Evolutionary conservation across 2,113 vertebrate genomes (phyloP).

Genomic region (Ovibos moschatus): DNA sequence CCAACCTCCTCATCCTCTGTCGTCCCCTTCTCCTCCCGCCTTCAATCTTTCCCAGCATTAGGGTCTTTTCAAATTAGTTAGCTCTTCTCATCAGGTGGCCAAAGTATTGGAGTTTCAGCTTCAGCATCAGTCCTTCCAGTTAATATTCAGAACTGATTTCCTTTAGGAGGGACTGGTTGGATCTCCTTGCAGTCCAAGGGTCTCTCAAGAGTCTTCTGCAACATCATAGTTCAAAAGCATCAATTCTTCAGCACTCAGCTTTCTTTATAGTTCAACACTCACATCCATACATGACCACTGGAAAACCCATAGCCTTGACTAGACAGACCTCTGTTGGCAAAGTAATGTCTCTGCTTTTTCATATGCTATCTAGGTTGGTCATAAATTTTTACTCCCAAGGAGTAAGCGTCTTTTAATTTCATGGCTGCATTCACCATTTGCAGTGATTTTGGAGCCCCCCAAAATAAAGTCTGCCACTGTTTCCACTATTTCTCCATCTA

Average conservation of each 20-base stretch:
- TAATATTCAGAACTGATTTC: not conserved
- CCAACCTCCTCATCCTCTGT: not conserved
- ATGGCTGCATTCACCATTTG: not conserved
- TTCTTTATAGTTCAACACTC: not conserved
- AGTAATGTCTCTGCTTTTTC: not conserved
- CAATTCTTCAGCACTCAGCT: rapidly evolving
- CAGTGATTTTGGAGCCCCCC: rapidly evolving
- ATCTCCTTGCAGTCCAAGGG: not conserved
- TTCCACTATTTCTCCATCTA: not conserved
- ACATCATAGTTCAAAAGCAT: not conserved
- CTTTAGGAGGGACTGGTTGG: not conserved
- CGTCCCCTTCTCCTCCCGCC: rapidly evolving
- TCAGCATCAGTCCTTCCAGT: not conserved
- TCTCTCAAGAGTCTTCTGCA: not conserved
- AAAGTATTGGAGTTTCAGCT: not conserved
- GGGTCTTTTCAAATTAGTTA: not conserved
- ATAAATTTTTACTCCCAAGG: not conserved
- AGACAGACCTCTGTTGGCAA: not conserved
- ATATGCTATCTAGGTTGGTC: not conserved
- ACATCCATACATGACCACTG: not conserved
- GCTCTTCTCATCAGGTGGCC: not conserved
- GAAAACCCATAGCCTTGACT: not conserved
- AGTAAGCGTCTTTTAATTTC: not conserved
- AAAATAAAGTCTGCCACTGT: not conserved
- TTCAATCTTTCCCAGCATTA: not conserved